Percentiles rank a stretch among this genome's conserved stretches.
Evolutionary conservation across 2,888 invertebrate genomes (phyloP).

Genomic region (Mantis religiosa): DNA sequence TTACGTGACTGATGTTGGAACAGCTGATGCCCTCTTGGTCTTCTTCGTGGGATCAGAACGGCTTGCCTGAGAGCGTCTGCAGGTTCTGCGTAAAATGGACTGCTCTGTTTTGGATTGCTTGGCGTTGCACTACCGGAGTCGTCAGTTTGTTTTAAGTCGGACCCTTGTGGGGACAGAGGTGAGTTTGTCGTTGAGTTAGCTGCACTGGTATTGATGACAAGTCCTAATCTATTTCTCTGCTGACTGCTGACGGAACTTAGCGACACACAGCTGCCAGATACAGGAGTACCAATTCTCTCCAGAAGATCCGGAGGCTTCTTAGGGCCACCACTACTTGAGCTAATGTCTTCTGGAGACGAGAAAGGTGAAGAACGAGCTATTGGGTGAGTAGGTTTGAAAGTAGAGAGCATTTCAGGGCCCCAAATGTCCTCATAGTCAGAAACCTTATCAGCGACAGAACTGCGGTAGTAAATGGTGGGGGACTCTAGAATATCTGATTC

Average conservation of each 20-base stretch:
- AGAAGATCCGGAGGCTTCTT: slow-evolving; percentile 34
- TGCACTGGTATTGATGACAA: slow-evolving; percentile 31
- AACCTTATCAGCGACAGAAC: slow-evolving; percentile 79
- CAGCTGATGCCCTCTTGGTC: slow-evolving; percentile 33
- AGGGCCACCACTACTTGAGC: slow-evolving; percentile 23
- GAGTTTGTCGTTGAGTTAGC: slow-evolving; percentile 31
- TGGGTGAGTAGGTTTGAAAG: slow-evolving; percentile 37
- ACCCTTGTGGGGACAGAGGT: slow-evolving; percentile 25
- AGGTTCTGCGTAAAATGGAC: slow-evolving; percentile 86
- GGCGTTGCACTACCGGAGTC: not conserved
- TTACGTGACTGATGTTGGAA: slow-evolving; percentile 30
- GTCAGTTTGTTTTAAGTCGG: slow-evolving; percentile 36
- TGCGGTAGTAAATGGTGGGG: slow-evolving; percentile 75
- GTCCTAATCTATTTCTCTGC: slow-evolving; percentile 32
- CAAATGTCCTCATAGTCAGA: slow-evolving; percentile 91
- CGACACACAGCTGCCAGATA: slow-evolving; percentile 25
- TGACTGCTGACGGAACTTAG: slow-evolving; percentile 16
- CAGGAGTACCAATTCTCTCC: slow-evolving; percentile 30
- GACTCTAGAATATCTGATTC: slow-evolving; percentile 83
- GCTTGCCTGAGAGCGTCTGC: slow-evolving; percentile 72
- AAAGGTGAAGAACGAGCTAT: slow-evolving; percentile 33
- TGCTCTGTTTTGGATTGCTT: slow-evolving; percentile 58
- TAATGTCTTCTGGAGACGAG: slow-evolving; percentile 35
- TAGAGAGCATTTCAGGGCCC: slow-evolving; percentile 56
- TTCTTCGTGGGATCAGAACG: slow-evolving; percentile 37